A percentile compares a stretch with the other conserved stretches of the same genome.
Conservation (phyloP, 2,113 vertebrate genomes). For the Dolichotis patagonum region DNA sequence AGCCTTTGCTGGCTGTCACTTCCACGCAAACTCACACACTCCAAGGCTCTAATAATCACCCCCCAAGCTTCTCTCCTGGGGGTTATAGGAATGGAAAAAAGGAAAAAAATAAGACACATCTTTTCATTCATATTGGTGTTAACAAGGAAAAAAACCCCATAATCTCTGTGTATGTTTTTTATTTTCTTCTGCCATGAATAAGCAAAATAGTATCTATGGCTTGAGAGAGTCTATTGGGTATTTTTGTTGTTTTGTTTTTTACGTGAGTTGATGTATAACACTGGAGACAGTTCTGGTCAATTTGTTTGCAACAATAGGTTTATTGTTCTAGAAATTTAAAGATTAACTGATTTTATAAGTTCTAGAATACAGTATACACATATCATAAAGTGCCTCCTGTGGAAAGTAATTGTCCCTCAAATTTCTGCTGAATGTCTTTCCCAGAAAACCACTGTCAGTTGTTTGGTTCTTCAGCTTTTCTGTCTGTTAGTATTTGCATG, state of each 20-base stretch:
- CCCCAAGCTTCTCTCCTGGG: constrained; percentile 41
- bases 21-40: constrained; percentile 58
- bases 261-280: not conserved
- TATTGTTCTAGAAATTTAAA: not conserved
- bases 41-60: constrained; percentile 66
- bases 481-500: not conserved
- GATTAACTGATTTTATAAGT: not conserved
- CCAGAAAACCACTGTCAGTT: constrained; percentile 9
- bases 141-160: constrained; percentile 32
- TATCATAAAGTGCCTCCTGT: not conserved
- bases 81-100: not conserved
- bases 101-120: constrained; percentile 31
- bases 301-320: constrained; percentile 27
- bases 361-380: not conserved
- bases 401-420: constrained; percentile 12
- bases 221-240: constrained; percentile 17
- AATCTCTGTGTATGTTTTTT: not conserved
- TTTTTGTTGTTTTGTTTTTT: not conserved
- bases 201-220: not conserved
- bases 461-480: not conserved
- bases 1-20: not conserved
- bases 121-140: constrained; percentile 43
- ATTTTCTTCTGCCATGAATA: not conserved
- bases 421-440: not conserved
- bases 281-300: not conserved